These are phyloP conservation scores for Dione vanillae DNA, from an alignment of 2,888 invertebrate genomes.

Conservation along the genomic window DNA sequence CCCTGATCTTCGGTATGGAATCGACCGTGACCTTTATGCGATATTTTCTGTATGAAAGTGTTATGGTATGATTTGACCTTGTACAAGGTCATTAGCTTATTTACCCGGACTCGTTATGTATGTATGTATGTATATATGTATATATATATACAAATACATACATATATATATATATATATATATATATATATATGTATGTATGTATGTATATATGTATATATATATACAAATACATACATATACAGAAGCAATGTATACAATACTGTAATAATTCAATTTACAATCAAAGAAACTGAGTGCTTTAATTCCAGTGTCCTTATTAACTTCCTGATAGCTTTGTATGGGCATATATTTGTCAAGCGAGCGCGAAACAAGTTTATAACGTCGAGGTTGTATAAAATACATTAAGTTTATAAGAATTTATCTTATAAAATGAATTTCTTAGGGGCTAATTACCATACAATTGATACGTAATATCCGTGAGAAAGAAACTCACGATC, in stretches of 20 bases:
- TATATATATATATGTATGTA: no score
- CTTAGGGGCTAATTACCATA: neutral
- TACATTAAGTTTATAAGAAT: neutral
- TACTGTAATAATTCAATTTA: neutral
- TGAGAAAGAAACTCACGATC: neutral
- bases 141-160: no score
- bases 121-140: no score
- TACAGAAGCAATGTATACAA: neutral
- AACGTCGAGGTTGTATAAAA: slow-evolving; percentile 10
- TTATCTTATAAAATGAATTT: neutral
- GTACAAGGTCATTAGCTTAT: neutral
- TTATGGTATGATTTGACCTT: slow-evolving; percentile 14
- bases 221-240: no score
- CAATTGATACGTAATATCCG: slow-evolving; percentile 1
- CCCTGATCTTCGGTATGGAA: slow-evolving; percentile 29
- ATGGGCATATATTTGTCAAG: slow-evolving; percentile 2
- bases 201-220: neutral
- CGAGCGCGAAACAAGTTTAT: slow-evolving; percentile 16
- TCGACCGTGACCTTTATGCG: slow-evolving; percentile 37
- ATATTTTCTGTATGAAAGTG: slow-evolving; percentile 10
- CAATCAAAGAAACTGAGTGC: slow-evolving; percentile 14
- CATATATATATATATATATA: no score
- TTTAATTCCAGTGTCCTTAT: slow-evolving; percentile 15
- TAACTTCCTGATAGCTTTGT: slow-evolving; percentile 1
- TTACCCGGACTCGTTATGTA: neutral